A percentile compares a stretch with the other conserved stretches of the same genome.
phyloP scores from a whole-genome alignment of 2,113 vertebrate genomes.

The Empidonax alnorum region DNA sequence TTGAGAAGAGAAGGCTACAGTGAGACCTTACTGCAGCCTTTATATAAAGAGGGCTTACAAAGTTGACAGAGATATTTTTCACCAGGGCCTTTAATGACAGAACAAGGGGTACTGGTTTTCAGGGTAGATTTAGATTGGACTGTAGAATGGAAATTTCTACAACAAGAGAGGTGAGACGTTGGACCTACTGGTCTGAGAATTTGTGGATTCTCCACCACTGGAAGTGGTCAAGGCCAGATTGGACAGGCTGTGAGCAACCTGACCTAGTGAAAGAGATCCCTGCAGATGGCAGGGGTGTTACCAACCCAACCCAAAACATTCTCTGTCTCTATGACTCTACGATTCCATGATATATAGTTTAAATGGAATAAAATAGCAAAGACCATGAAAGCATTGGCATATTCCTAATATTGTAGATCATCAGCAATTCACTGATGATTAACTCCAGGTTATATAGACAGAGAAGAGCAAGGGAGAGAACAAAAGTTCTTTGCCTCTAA shows the following conservation, averaged over 20 bases:
- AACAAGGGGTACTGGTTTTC: neutral
- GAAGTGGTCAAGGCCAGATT: neutral
- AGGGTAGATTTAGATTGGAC: neutral
- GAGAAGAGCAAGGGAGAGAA: neutral
- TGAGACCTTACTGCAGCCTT: neutral
- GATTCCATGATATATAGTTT: neutral
- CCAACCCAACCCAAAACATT: neutral
- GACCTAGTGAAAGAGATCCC: neutral
- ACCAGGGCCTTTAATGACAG: neutral
- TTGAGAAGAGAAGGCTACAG: neutral
- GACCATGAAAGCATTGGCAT: neutral
- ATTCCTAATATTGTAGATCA: neutral
- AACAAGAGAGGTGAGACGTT: neutral
- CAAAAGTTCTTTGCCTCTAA: neutral
- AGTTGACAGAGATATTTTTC: neutral
- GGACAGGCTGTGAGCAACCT: neutral
- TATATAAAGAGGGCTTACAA: neutral
- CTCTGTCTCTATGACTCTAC: neutral
- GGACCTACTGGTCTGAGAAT: neutral
- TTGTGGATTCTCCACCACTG: neutral
- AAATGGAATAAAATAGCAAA: neutral
- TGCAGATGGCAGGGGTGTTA: neutral
- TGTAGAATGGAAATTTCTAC: rapidly evolving
- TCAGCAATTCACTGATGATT: neutral
- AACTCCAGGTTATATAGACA: neutral